Conservation (phyloP, 2,113 vertebrate species). For the Gavialis gangeticus region DNA sequence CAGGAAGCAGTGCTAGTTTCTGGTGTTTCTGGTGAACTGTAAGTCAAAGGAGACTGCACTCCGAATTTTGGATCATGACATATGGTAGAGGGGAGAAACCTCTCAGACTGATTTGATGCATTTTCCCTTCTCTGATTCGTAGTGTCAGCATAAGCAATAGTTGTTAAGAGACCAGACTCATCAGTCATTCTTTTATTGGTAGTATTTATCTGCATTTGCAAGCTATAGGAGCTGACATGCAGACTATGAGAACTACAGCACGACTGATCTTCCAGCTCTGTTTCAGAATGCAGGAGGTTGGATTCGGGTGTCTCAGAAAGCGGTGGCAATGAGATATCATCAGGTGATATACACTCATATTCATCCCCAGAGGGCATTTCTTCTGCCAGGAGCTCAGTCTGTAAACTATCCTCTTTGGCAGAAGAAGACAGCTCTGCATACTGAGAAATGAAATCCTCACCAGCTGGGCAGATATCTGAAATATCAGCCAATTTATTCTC, state of each 20-base stretch:
- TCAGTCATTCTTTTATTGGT: constrained; percentile 33
- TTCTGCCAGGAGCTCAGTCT: constrained; percentile 77
- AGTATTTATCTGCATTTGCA: constrained; percentile 75
- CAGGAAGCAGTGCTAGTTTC: constrained; percentile 69
- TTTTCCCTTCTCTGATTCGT: constrained; percentile 62
- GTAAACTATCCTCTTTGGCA: constrained; percentile 69
- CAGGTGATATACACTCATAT: constrained; percentile 90
- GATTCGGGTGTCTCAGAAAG: constrained; percentile 92
- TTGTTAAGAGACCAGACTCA: constrained; percentile 62
- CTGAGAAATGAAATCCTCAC: constrained; percentile 66
- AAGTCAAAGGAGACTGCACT: constrained; percentile 77
- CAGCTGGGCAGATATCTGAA: constrained; percentile 55
- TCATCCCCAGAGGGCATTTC: constrained; percentile 87
- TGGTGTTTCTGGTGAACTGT: constrained; percentile 70
- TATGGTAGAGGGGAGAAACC: constrained; percentile 62
- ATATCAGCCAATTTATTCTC: constrained; percentile 34
- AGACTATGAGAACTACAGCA: constrained; percentile 77
- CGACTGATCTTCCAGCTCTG: constrained; percentile 84
- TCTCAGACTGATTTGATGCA: constrained; percentile 72
- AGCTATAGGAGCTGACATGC: constrained; percentile 74
- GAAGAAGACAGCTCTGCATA: constrained; percentile 54
- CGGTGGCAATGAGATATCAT: constrained; percentile 92
- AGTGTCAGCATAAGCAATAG: constrained; percentile 68
- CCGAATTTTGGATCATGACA: constrained; percentile 62
- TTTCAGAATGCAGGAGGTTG: constrained; percentile 82